Base-by-base conservation (phyloP, 2,113 vertebrate species). In the Dromaius novaehollandiae region DNA sequence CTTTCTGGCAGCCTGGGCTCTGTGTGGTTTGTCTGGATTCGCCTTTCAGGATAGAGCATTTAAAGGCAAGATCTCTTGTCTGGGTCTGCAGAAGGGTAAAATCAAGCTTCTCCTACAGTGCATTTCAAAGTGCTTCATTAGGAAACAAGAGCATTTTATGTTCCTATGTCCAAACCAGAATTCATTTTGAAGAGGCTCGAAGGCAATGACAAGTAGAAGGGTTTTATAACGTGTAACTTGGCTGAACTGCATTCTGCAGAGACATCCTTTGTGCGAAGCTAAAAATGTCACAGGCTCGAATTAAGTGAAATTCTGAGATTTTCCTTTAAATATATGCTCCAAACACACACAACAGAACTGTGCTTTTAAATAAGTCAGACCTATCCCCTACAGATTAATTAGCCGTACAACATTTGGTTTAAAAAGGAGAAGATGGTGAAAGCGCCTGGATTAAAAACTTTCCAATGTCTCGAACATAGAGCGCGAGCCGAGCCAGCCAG, bases 371-470 rank as follows among this genome's bases (percentile, higher is more conserved):
- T 85, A 90, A 88, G 76, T 78, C 89, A 91, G 89, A 91, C 73
- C 94, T 94, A 94, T 91, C 91, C 95, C 95, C 96, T 83, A 89
- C 79, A 88, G 95, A 96, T 97, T 97, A 97, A 96, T 96, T 96
- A 96, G 90, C 58, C 82, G 73, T 70, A 90, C 90, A 94, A 70
- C 86, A 78, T 82, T 96, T 85, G 76, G n/a, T 86, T 90, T 91
- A 90, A 95, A 88, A 96, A 93, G 80, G 46, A 86, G 91, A 69
- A 89, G 91, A 91, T 85, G 69, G 88, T 88, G 69, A 86, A 96
- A 86, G 90, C 82, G 66, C 44, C 66, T 86, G 53, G 66, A 34
- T 61, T 91, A 70, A 93, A 86, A 92, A 77, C 74, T 96, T 94
- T 44, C 51, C 82, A 53, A 73, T 48, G 50, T 89, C 94, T 93